Conservation (phyloP, 2,113 vertebrate species). For the Romanogobio albipinnatus region DNA sequence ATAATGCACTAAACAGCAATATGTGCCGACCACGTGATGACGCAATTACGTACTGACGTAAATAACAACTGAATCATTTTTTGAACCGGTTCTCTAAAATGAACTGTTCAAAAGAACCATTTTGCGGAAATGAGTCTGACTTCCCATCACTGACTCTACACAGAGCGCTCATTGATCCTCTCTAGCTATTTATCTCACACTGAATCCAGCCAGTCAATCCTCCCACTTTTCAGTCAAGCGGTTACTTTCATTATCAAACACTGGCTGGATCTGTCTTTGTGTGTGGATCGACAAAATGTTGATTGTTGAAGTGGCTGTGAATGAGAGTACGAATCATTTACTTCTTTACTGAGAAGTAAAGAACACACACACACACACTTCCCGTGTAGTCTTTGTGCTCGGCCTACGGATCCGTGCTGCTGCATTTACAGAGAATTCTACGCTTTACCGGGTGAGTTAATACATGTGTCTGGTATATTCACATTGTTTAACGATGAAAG, state of each 20-base stretch:
- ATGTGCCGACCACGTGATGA: background rate
- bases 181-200: background rate
- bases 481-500: background rate
- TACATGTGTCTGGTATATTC: background rate
- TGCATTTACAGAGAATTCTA: background rate
- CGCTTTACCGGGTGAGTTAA: slow-evolving; percentile 25
- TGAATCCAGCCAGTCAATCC: background rate
- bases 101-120: slow-evolving; percentile 14
- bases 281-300: background rate
- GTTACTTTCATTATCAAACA: background rate
- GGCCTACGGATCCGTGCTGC: slow-evolving; percentile 27
- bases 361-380: slow-evolving; percentile 19
- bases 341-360: slow-evolving; percentile 20
- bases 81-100: background rate
- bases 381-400: slow-evolving; percentile 45
- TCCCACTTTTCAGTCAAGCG: background rate
- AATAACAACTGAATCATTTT: slow-evolving; percentile 8
- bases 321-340: slow-evolving; percentile 14
- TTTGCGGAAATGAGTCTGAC: slow-evolving; percentile 5
- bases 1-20: background rate
- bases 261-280: background rate
- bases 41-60: background rate
- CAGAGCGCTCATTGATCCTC: background rate
- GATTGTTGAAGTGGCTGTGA: background rate
- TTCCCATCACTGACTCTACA: slow-evolving; percentile 1